phyloP scores from a whole-genome alignment of 2,888 invertebrate species.

The Schizotus pectinicornis region DNA sequence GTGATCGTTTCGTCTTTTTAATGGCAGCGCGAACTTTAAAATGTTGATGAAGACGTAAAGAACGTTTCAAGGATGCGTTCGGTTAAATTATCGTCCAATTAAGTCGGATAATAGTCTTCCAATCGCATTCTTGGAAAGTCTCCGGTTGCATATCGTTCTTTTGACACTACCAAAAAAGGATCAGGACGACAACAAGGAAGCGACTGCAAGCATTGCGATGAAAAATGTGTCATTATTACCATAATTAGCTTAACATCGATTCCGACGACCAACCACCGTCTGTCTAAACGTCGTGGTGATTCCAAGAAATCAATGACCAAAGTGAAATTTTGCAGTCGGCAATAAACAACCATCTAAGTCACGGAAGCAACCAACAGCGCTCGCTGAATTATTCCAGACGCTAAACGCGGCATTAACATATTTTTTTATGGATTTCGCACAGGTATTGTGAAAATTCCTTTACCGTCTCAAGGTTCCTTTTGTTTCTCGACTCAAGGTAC shows the following conservation, averaged over 20 bases:
- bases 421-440: conserved; percentile 42
- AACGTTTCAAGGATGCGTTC: background rate
- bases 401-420: conserved; percentile 47
- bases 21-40: conserved; percentile 12
- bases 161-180: conserved; percentile 3
- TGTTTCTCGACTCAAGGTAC: conserved; percentile 36
- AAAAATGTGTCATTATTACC: background rate
- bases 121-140: conserved; percentile 14
- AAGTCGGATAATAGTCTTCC: conserved; percentile 10
- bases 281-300: conserved; percentile 4
- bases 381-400: conserved; percentile 44
- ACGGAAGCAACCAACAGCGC: conserved; percentile 26
- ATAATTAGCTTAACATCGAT: background rate
- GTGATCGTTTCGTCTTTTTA: background rate
- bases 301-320: conserved; percentile 29
- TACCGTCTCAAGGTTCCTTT: conserved; percentile 46
- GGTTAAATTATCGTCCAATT: conserved; percentile 11
- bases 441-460: conserved; percentile 44
- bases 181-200: background rate
- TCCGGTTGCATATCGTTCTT: conserved; percentile 10
- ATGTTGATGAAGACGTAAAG: too few relatives aligned
- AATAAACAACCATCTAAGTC: conserved; percentile 25
- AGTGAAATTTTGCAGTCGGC: conserved; percentile 21
- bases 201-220: background rate
- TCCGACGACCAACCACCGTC: too few relatives aligned